Evolutionary conservation across 2,888 invertebrate species (phyloP), one percentile per base, ranked within the genome.

Genomic region (Brachylomia viminalis): DNA sequence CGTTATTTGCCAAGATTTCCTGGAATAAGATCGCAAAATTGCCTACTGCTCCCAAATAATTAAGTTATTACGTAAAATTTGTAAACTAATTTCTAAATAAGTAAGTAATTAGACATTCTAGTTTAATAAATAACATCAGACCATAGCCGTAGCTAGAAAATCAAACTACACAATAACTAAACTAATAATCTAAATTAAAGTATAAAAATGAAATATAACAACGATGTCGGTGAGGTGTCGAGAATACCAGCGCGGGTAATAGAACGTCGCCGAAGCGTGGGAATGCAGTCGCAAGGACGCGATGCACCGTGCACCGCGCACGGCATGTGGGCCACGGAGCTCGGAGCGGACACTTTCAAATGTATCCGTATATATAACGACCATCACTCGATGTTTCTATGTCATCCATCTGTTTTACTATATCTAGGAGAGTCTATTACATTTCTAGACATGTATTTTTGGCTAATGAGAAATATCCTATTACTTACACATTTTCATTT

Each of bases 231-330:
- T 75, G 33, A 71, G 72, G 69, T 74, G 75, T 74, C 75, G 69
- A 79, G 84, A 83, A 83, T 80, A 82, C 73, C 61, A 71, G 75
- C 67, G 52, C 74, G 47, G 74, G 73, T 75, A 83, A 82, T 79
- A 77, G 84, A 79, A 76, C 83, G 82, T 72, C 80, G 86, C 62
- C 80, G 75, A 74, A 81, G 81, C 88, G 89, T 89, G 88, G 88
- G 89, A 89, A 87, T 80, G 78, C 77, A 83, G 85, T 79, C 49
- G 80, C 89, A 88, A 89, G 89, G 89, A 86, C 88, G 65, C 80
- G 87, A 87, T 87, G 87, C 88, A 88, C 84, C 77, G n/a, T n/a
- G n/a, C n/a, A n/a, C n/a, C n/a, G n/a, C n/a, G n/a, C n/a, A n/a
- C n/a, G n/a, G n/a, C n/a, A n/a, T n/a, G n/a, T n/a, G n/a, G n/a